Evolutionary conservation across 2,797 vertebrate species (phyloP).

Genomic region (Microctenopoma lineatum): DNA sequence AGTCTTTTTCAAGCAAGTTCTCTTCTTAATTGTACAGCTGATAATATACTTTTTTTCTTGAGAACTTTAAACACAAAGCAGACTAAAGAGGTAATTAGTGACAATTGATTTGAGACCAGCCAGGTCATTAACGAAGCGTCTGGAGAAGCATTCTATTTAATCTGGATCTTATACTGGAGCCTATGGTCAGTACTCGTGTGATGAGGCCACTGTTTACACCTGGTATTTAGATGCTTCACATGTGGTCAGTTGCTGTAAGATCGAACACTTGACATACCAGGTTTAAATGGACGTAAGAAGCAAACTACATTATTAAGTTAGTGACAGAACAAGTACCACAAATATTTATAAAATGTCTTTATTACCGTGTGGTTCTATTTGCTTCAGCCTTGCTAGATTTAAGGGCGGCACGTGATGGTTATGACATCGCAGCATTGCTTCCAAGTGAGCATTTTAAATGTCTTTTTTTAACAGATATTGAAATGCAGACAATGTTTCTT

Average conservation of each 20-base stretch:
- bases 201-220: neutral
- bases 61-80: neutral
- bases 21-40: neutral
- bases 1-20: neutral
- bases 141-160: conserved; percentile 1
- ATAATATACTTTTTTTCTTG: neutral
- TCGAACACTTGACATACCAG: no score
- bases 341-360: neutral
- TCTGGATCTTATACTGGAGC: neutral
- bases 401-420: neutral
- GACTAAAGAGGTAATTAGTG: conserved; percentile 4
- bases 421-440: no score
- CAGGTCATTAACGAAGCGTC: neutral
- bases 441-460: neutral
- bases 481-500: neutral
- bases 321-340: neutral
- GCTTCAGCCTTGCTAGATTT: neutral
- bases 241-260: no score
- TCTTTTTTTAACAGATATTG: neutral
- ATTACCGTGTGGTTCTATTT: neutral
- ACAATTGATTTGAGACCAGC: conserved; percentile 3
- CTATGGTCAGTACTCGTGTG: neutral
- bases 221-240: no score
- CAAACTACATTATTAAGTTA: neutral
- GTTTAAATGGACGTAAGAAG: neutral